phyloP scores from a whole-genome alignment of 2,888 invertebrate species.

The Clostera curtula region DNA sequence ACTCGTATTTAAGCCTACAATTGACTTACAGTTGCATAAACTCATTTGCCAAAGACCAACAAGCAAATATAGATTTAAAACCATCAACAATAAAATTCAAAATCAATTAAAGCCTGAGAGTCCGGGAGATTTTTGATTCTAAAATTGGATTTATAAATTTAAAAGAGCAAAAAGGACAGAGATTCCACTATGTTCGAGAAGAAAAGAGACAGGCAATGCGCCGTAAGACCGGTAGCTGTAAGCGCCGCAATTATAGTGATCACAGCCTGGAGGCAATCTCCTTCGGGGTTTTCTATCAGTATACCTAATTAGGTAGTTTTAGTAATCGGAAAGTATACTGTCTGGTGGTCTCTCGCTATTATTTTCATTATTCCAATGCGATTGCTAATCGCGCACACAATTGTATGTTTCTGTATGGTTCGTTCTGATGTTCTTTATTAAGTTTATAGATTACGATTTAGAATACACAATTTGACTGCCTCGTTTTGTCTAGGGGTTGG shows the following conservation, averaged over 20 bases:
- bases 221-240: slow-evolving; percentile 64
- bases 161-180: slow-evolving; percentile 30
- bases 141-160: slow-evolving; percentile 35
- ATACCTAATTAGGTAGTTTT: slow-evolving; percentile 59
- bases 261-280: slow-evolving; percentile 51
- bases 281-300: slow-evolving; percentile 52
- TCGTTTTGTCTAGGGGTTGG: too few relatives aligned
- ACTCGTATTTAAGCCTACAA: slow-evolving; percentile 18
- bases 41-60: slow-evolving; percentile 7
- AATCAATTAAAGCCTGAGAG: slow-evolving; percentile 8
- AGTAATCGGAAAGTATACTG: slow-evolving; percentile 57
- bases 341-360: slow-evolving; percentile 53
- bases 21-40: slow-evolving; percentile 12
- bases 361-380: slow-evolving; percentile 55
- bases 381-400: slow-evolving; percentile 45
- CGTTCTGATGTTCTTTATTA: too few relatives aligned
- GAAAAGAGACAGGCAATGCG: slow-evolving; percentile 43
- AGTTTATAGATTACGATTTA: too few relatives aligned
- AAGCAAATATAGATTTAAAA: slow-evolving; percentile 11
- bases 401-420: slow-evolving; percentile 15
- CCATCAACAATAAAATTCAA: slow-evolving; percentile 9
- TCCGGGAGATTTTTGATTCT: slow-evolving; percentile 15
- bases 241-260: slow-evolving; percentile 57
- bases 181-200: slow-evolving; percentile 24
- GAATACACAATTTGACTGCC: too few relatives aligned